These are phyloP conservation scores for Craniophora ligustri DNA, from an alignment of 2,888 invertebrate genomes.

Conservation along the genomic window DNA sequence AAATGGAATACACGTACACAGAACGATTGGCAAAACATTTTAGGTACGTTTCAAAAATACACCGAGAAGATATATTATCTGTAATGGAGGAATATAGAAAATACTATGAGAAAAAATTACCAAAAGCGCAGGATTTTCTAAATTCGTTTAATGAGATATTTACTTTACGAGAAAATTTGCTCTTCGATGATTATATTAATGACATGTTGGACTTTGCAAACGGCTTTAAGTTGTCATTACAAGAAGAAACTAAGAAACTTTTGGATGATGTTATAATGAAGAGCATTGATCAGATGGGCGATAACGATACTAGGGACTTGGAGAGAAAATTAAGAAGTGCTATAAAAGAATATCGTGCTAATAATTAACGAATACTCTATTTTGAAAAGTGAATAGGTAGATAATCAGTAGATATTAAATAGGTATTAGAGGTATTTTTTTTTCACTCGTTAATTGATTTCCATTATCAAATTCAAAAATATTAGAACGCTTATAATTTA, in stretches of 20 bases:
- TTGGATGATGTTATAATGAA: constrained; percentile 52
- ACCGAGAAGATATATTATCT: constrained; percentile 56
- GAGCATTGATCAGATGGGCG: constrained; percentile 38
- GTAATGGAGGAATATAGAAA: constrained; percentile 56
- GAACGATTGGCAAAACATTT: constrained; percentile 59
- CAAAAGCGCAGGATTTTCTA: constrained; percentile 59
- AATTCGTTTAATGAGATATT: constrained; percentile 66
- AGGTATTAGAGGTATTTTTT: no score
- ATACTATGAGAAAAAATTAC: constrained; percentile 51
- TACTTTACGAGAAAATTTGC: constrained; percentile 59
- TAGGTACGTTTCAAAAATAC: constrained; percentile 55
- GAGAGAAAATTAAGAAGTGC: constrained; percentile 58
- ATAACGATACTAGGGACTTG: constrained; percentile 50
- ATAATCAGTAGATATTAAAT: no score
- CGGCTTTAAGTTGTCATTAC: constrained; percentile 39
- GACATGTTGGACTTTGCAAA: constrained; percentile 54
- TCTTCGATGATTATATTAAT: constrained; percentile 68
- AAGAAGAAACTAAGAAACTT: constrained; percentile 51
- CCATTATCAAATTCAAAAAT: no score
- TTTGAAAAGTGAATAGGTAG: not conserved
- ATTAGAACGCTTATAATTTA: no score
- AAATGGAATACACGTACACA: constrained; percentile 55
- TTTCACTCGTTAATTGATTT: no score
- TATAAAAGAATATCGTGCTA: constrained; percentile 59
- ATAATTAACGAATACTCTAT: not conserved